Evolutionary conservation across 2,797 vertebrate genomes (phyloP).

Genomic region (Nyctalus aviator): DNA sequence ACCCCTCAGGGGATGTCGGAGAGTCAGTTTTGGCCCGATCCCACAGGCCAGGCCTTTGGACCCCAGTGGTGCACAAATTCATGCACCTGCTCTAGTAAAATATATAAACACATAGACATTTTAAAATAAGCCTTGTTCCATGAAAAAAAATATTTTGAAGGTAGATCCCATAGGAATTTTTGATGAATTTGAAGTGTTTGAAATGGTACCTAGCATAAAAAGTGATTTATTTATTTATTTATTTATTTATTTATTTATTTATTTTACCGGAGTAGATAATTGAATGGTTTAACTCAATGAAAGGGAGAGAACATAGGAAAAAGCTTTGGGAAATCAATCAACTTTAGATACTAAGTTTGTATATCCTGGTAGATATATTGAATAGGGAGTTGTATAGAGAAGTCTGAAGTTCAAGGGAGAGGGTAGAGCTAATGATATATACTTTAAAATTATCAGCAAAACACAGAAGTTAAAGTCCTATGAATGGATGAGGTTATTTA

Average conservation of each 20-base stretch:
- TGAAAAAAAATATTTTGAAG: constrained; percentile 34
- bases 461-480: not conserved
- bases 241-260: too few relatives aligned
- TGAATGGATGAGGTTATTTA: not conserved
- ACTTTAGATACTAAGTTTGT: constrained; percentile 24
- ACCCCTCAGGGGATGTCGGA: too few relatives aligned
- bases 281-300: constrained; percentile 4
- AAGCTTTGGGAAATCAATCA: not conserved
- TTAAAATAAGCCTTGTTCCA: too few relatives aligned
- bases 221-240: not conserved
- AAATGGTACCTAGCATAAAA: not conserved
- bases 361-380: not conserved
- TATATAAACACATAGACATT: too few relatives aligned
- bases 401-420: not conserved
- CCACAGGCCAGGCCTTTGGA: too few relatives aligned
- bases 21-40: too few relatives aligned
- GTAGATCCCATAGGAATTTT: not conserved
- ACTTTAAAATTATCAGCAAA: not conserved
- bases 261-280: not conserved
- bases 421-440: not conserved
- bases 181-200: constrained; percentile 1
- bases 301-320: not conserved
- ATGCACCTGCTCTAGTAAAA: too few relatives aligned
- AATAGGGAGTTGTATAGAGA: not conserved
- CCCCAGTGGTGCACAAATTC: too few relatives aligned